These are phyloP conservation scores for Amia ocellicauda DNA, from an alignment of 2,113 vertebrate species.

Conservation along the genomic window DNA sequence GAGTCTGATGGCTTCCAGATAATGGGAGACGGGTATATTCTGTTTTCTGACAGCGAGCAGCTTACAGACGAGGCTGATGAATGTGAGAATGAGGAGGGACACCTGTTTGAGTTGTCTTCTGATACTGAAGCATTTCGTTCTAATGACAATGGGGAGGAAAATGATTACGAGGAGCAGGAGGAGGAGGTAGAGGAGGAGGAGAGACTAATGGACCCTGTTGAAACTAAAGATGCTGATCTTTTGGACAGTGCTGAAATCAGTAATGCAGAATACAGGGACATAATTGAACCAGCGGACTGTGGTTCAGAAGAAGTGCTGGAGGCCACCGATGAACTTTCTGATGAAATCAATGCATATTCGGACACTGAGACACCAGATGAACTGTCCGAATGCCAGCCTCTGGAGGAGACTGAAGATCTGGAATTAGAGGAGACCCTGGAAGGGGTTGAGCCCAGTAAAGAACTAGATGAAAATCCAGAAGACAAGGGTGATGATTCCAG, in stretches of 20 bases:
- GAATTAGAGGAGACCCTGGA: neutral
- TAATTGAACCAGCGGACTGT: constrained; percentile 47
- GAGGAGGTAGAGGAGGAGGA: constrained; percentile 24
- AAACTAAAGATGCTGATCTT: constrained; percentile 48
- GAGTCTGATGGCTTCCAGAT: constrained; percentile 40
- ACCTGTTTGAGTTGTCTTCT: constrained; percentile 26
- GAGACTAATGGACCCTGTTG: constrained; percentile 39
- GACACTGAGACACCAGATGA: constrained; percentile 31
- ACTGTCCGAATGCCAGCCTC: constrained; percentile 20
- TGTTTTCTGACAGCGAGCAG: constrained; percentile 41
- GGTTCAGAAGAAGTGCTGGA: constrained; percentile 56
- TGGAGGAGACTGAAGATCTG: constrained; percentile 6
- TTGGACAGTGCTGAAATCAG: constrained; percentile 45
- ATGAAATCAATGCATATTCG: constrained; percentile 47
- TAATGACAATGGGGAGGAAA: constrained; percentile 18
- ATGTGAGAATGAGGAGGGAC: constrained; percentile 35
- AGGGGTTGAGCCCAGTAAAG: neutral
- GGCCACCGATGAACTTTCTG: constrained; percentile 51
- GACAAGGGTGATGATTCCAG: constrained; percentile 24
- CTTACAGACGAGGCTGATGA: constrained; percentile 41
- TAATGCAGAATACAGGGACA: constrained; percentile 36
- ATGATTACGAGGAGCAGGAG: constrained; percentile 33
- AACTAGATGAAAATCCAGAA: constrained; percentile 19
- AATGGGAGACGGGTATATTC: constrained; percentile 48
- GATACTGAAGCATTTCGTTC: constrained; percentile 33